Evolutionary conservation across 2,888 invertebrate genomes (phyloP), one percentile per base, ranked within the genome.

Genomic region (Fragum sueziense): DNA sequence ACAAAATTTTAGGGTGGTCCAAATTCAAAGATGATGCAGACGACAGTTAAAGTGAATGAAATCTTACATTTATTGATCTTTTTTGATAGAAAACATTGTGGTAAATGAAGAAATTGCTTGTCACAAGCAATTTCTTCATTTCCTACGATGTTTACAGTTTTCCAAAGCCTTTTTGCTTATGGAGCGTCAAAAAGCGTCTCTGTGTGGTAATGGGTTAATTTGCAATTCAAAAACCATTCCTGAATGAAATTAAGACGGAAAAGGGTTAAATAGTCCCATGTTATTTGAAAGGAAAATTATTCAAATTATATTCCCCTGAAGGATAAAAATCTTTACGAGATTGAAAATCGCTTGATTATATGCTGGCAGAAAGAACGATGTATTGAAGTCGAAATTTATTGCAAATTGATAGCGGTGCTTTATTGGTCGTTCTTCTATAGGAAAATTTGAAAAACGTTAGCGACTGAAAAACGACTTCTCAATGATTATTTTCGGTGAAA

Each of bases 281-380:
- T 61, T 61, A 61, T 14, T 65, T 65, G 41, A 65, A 65, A 37
- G 65, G 65, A 65, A 65, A 65, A 65, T 65, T 65, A 65, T 65
- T 65, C 65, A 65, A 65, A 65, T 65, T 65, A 65, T 65, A 41
- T 65, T 65, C 41, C 65, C 65, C 17, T 37, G n/a, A n/a, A n/a
- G 65, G 65, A 65, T 65, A 65, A 65, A 65, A 41, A 65, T 27
- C 65, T 65, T 65, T 41, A 65, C 27, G 65, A 65, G 65, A 65
- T 65, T 25, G 34, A 37, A 65, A 65, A 65, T 65, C 65, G 27
- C 65, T 65, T 65, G 65, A 65, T 65, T 65, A 65, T 37, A 65
- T 65, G 65, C 41, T 65, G 37, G 25, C 25, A 4, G 37, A 41
- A 41, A 65, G 41, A 65, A 34, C 41, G 25, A 25, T 41, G 41